Conservation (phyloP, 2,113 vertebrate genomes). For the Ascaphus truei region DNA sequence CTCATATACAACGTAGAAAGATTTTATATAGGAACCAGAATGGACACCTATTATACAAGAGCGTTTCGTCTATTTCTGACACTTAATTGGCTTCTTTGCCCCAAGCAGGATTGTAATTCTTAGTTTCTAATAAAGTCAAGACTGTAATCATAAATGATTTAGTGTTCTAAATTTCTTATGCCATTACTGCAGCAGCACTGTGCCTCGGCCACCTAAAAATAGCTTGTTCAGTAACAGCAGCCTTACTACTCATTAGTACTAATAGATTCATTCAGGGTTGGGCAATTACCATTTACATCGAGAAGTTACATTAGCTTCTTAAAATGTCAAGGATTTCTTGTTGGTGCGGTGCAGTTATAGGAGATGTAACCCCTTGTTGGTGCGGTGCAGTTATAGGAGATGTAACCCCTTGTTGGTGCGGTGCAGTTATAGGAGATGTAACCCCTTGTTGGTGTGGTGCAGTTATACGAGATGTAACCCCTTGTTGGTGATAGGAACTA, state of each 20-base stretch:
- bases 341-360: conserved; percentile 8
- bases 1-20: background rate
- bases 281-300: conserved; percentile 15
- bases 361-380: conserved; percentile 23
- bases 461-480: conserved; percentile 15
- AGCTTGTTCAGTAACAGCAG: conserved; percentile 37
- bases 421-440: conserved; percentile 13
- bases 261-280: conserved; percentile 36
- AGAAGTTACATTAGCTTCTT: conserved; percentile 44
- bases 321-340: conserved; percentile 16
- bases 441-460: conserved; percentile 15
- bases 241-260: conserved; percentile 43
- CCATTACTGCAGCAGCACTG: conserved; percentile 46
- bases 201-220: conserved; percentile 48
- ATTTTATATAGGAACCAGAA: background rate
- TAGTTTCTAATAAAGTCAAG: conserved; percentile 38
- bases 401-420: conserved; percentile 22
- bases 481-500: too few species aligned
- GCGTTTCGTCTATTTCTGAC: conserved; percentile 43
- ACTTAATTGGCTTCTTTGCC: conserved; percentile 49
- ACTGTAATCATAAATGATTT: conserved; percentile 54
- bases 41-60: conserved; percentile 23
- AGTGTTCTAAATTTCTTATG: conserved; percentile 50
- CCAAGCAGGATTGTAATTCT: conserved; percentile 46
- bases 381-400: conserved; percentile 8